Evolutionary conservation across 2,113 vertebrate species (phyloP), one percentile per base, ranked within the genome.

Genomic region (Mormyrus lacerda): DNA sequence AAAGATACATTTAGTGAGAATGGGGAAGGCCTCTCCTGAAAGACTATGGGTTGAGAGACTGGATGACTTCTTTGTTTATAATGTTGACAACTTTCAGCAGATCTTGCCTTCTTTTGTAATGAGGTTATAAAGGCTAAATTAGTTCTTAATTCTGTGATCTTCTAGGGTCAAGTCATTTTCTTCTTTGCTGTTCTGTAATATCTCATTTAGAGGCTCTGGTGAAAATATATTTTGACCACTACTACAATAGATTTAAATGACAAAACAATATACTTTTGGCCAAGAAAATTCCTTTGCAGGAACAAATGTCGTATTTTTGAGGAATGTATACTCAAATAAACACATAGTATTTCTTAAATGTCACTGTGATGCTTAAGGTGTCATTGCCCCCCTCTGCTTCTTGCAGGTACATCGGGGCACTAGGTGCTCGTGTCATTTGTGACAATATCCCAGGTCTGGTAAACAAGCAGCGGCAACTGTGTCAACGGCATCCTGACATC

Each of bases 361-460:
- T 79, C 42, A 21, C 44, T 9, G 42, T 19, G 21, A 24, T 84
- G 44, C 8, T 84, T n/a, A 31, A 69, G 27, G 45, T 31, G 48
- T 21, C 27, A 31, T 50, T 31, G 27, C 21, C 48, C 27, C 27
- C 82, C 39, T 4, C 44, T 47, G 47, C 35, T 44, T 31, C 35
- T 89, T 90, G 24, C 93, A 99, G 98, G 98, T 99, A 98, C 93
- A 99, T 99, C 1, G 97, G 98, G 76, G 98, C 97, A 0, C 95
- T 99, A 85, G 98, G 98, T 0, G 97, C 98, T 0, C 96, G 97
- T 65, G 98, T 99, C 90, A 99, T 99, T 94, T 99, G 98, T 21
- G 97, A 99, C 83, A 99, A 99, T 92, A 99, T 99, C 93, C 98
- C 98, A 0, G 98, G 98, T 21, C 93, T 99, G 95, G 98, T 99